A percentile compares a stretch with the other conserved stretches of the same genome.
Conservation (phyloP, 2,113 vertebrate species). For the Syrmaticus mikado region DNA sequence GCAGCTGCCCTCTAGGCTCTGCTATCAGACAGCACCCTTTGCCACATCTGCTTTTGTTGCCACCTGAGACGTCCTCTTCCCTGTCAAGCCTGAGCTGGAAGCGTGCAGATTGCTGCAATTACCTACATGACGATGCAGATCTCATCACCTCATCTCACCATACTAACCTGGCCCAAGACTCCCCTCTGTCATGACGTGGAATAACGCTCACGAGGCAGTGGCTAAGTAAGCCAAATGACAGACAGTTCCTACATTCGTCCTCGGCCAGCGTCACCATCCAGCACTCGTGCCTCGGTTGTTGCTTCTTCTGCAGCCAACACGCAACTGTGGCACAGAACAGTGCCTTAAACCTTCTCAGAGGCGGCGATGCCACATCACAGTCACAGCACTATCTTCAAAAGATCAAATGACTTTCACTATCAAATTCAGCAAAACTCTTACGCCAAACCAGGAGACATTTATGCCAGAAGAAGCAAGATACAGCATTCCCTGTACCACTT, state of each 20-base stretch:
- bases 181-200: neutral
- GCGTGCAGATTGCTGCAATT: neutral
- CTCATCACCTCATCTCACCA: neutral
- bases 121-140: neutral
- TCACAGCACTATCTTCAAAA: neutral
- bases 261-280: neutral
- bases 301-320: neutral
- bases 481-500: neutral
- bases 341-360: neutral
- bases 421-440: neutral
- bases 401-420: neutral
- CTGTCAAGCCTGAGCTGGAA: rapidly evolving
- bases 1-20: neutral
- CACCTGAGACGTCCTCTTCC: neutral
- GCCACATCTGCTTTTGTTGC: neutral
- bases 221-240: neutral
- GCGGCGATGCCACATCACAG: neutral
- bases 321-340: neutral
- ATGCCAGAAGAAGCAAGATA: neutral
- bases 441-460: neutral
- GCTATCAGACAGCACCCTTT: neutral
- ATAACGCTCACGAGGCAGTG: neutral
- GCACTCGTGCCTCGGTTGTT: neutral
- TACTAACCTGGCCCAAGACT: neutral
- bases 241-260: neutral